These are phyloP conservation scores for Salvelinus namaycush DNA, from an alignment of 2,113 vertebrate species.

Conservation along the genomic window DNA sequence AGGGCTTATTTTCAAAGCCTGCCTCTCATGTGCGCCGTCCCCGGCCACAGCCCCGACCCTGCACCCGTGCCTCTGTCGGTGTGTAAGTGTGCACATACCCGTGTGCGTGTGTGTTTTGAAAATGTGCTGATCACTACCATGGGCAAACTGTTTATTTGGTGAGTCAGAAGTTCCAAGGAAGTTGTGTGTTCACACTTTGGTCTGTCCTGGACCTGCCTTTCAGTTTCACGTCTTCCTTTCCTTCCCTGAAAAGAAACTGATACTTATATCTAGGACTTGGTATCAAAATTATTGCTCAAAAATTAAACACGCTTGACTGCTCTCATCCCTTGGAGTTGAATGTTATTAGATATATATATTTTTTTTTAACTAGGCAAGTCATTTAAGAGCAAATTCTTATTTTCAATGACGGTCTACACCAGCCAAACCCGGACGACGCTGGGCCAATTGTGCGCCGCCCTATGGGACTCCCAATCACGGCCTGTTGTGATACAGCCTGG, in stretches of 20 bases:
- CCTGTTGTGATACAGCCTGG: too few relatives aligned
- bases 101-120: slow-evolving; percentile 31
- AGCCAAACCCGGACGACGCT: too few relatives aligned
- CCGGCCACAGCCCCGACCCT: slow-evolving; percentile 41
- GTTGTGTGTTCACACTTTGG: slow-evolving; percentile 49
- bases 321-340: not conserved
- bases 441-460: too few relatives aligned
- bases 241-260: not conserved
- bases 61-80: slow-evolving; percentile 46
- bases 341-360: too few relatives aligned
- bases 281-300: not conserved
- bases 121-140: slow-evolving; percentile 56
- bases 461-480: too few relatives aligned
- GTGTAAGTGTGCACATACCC: slow-evolving; percentile 27
- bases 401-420: too few relatives aligned
- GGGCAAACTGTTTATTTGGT: slow-evolving; percentile 59
- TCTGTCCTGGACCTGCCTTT: not conserved
- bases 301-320: not conserved
- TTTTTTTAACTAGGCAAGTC: too few relatives aligned
- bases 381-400: too few relatives aligned
- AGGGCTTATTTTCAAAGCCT: slow-evolving; percentile 79
- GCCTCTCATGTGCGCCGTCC: slow-evolving; percentile 61
- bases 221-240: not conserved
- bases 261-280: not conserved
- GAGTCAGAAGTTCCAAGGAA: slow-evolving; percentile 66